A percentile compares a stretch with the other conserved stretches of the same genome.
Conservation (phyloP, 2,113 vertebrate genomes). For the Megaceryle torquata region DNA sequence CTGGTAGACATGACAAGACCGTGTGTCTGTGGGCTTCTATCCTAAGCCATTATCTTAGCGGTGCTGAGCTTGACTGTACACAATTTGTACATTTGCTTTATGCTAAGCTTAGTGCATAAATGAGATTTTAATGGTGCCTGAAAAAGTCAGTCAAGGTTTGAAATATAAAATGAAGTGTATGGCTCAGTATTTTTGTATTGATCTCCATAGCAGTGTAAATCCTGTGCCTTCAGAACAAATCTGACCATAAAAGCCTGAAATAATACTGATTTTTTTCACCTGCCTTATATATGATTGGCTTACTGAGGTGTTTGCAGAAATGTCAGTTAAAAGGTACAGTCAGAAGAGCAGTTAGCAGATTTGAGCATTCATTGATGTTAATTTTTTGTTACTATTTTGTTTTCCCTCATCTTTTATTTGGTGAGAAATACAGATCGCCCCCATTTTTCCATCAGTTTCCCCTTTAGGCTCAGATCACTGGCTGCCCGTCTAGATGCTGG, state of each 20-base stretch:
- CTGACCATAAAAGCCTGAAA: not conserved
- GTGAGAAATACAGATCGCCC: not conserved
- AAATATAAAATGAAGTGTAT: not conserved
- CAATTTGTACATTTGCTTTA: not conserved
- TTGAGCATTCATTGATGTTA: not conserved
- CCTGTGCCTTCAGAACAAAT: not conserved
- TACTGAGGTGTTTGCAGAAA: not conserved
- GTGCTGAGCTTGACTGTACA: not conserved
- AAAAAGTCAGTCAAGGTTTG: conserved; percentile 30
- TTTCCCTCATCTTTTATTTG: not conserved
- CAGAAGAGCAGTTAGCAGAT: not conserved
- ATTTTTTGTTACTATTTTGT: not conserved
- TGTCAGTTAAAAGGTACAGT: not conserved
- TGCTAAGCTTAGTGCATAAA: not conserved
- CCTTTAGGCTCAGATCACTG: not conserved
- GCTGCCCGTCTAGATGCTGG: not conserved
- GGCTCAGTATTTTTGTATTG: not conserved
- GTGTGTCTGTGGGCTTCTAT: not conserved
- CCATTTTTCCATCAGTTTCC: not conserved
- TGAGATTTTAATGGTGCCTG: conserved; percentile 19
- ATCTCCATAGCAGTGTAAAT: not conserved
- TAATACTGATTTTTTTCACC: conserved; percentile 1
- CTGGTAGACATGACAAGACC: not conserved
- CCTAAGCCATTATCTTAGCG: not conserved
- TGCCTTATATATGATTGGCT: not conserved